These are phyloP conservation scores for Gadus macrocephalus DNA, from an alignment of 2,113 vertebrate species.

Conservation along the genomic window DNA sequence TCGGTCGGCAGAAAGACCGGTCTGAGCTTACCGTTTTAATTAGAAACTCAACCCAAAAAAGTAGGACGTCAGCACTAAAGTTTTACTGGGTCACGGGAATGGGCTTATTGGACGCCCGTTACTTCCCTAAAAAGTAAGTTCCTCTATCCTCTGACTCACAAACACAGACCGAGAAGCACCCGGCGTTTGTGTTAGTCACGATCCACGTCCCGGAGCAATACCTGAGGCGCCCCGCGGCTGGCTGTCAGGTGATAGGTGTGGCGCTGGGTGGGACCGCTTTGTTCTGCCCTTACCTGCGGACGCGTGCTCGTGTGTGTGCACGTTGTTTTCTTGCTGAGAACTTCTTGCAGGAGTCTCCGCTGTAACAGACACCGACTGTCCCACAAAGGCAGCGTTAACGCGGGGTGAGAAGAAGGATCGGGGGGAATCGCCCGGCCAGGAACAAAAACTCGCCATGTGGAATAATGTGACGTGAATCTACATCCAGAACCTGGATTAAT, in stretches of 20 bases:
- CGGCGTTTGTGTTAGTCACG: slow-evolving; percentile 20
- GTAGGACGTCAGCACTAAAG: slow-evolving; percentile 42
- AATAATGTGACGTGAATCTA: slow-evolving; percentile 8
- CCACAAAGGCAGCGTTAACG: not conserved
- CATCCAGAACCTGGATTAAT: slow-evolving; percentile 21
- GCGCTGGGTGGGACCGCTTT: slow-evolving; percentile 22
- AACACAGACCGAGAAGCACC: slow-evolving; percentile 8
- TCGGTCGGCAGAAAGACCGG: too few species aligned
- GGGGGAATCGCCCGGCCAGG: not conserved
- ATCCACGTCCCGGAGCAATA: slow-evolving; percentile 19
- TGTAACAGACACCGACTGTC: not conserved
- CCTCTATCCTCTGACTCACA: slow-evolving; percentile 34
- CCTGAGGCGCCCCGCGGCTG: not conserved
- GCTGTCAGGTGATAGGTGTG: slow-evolving; percentile 60
- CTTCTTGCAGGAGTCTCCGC: not conserved
- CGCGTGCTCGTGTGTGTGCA: not conserved
- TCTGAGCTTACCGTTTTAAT: too few species aligned
- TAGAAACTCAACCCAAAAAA: slow-evolving; percentile 4
- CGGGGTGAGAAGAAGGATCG: not conserved
- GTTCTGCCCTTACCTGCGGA: slow-evolving; percentile 35
- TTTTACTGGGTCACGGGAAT: slow-evolving; percentile 30
- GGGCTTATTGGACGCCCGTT: not conserved
- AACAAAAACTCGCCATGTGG: not conserved
- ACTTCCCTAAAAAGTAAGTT: slow-evolving; percentile 9
- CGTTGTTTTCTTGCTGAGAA: not conserved